Conservation (phyloP, 2,888 invertebrate genomes). For the Rapana venosa region DNA sequence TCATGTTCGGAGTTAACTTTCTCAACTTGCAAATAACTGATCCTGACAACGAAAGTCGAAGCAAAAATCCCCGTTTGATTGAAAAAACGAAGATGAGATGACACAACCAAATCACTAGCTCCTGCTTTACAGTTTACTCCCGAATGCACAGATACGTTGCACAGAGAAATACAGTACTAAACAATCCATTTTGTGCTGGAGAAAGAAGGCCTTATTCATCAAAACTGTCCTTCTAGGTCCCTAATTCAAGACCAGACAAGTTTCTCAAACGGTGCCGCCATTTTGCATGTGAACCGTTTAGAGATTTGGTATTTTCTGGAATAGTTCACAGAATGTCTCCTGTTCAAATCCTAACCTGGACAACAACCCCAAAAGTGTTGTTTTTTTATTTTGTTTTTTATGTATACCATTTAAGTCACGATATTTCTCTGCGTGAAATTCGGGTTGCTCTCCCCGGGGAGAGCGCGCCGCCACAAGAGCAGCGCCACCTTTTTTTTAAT, state of each 20-base stretch:
- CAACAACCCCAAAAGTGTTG: background rate
- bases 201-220: background rate
- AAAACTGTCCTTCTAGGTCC: too few species aligned
- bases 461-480: too few species aligned
- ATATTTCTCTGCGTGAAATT: too few species aligned
- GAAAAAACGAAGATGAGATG: background rate
- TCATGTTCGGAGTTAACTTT: background rate
- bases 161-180: background rate
- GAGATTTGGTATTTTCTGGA: background rate
- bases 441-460: too few species aligned
- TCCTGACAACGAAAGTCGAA: too few species aligned
- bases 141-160: background rate
- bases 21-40: background rate
- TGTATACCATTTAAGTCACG: too few species aligned
- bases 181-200: background rate
- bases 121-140: background rate
- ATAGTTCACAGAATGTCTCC: background rate
- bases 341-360: background rate
- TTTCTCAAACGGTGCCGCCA: slow-evolving; percentile 41
- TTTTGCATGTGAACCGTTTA: slow-evolving; percentile 15
- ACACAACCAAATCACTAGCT: background rate
- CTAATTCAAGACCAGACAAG: slow-evolving; percentile 40
- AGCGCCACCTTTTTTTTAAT: too few species aligned
- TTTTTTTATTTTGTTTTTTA: background rate
- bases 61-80: too few species aligned